phyloP scores from a whole-genome alignment of 2,888 invertebrate genomes.

The Nesidiocoris tenuis region DNA sequence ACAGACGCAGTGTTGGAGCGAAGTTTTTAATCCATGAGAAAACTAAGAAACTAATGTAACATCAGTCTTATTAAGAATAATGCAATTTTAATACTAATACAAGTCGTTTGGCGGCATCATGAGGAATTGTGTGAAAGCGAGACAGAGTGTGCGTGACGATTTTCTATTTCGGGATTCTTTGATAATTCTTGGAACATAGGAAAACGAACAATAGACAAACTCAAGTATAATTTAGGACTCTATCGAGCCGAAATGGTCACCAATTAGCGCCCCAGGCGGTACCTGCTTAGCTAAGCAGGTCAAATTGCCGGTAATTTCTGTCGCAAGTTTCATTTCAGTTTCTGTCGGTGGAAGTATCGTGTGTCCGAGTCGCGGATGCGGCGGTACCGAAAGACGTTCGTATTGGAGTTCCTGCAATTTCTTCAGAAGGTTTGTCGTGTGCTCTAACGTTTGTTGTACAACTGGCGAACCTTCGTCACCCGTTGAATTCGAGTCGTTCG shows the following conservation, averaged over 20 bases:
- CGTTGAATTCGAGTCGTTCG: background rate
- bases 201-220: no score
- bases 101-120: no score
- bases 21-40: no score
- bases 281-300: slow-evolving; percentile 15
- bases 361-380: slow-evolving; percentile 30
- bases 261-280: slow-evolving; percentile 18
- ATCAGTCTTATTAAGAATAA: no score
- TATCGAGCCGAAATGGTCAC: slow-evolving; percentile 3
- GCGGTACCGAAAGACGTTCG: slow-evolving; percentile 15
- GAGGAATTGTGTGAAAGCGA: no score
- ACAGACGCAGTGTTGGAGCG: no score
- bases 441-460: slow-evolving; percentile 21
- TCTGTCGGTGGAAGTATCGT: slow-evolving; percentile 20
- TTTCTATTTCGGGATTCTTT: no score
- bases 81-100: no score
- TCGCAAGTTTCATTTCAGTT: slow-evolving; percentile 12
- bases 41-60: no score
- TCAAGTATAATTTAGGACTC: background rate
- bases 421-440: slow-evolving; percentile 6
- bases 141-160: no score
- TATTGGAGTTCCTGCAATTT: slow-evolving; percentile 21
- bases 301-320: slow-evolving; percentile 28
- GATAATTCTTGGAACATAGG: no score
- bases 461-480: slow-evolving; percentile 23